Conservation (phyloP, 2,797 vertebrate species). For the Hypotaenidia philippensis region DNA sequence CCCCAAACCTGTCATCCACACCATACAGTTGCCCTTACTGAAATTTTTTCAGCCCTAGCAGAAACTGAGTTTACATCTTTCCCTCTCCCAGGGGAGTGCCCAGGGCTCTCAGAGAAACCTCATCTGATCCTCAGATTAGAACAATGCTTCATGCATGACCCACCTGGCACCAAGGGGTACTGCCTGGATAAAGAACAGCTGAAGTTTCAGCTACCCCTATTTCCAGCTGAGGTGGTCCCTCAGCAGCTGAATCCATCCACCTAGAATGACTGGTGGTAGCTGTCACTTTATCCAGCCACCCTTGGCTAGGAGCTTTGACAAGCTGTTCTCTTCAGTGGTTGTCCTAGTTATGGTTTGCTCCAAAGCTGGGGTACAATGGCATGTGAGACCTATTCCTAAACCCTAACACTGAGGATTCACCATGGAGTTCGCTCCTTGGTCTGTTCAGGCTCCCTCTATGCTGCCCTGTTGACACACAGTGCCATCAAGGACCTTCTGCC, state of each 20-base stretch:
- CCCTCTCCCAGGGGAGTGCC: not conserved
- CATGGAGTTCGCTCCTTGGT: not conserved
- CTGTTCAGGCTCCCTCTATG: not conserved
- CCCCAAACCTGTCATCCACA: not conserved
- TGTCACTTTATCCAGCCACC: not conserved
- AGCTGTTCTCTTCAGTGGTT: not conserved
- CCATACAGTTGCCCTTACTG: not conserved
- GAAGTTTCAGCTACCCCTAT: not conserved
- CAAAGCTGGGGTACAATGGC: not conserved
- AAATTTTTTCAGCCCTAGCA: not conserved
- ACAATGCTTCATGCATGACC: not conserved
- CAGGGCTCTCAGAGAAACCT: not conserved
- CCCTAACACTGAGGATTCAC: not conserved
- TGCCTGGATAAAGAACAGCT: not conserved
- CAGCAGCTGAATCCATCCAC: not conserved
- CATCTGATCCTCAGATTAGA: not conserved
- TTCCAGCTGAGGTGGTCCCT: not conserved
- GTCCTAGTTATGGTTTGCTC: not conserved
- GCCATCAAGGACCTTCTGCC: not conserved
- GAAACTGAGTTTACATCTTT: not conserved
- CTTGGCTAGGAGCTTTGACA: not conserved
- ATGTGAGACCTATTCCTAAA: not conserved
- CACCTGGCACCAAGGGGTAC: not conserved
- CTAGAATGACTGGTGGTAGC: not conserved
- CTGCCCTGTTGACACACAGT: not conserved